These are phyloP conservation scores for Caenorhabditis latens DNA, from an alignment of 1,140 invertebrate species.

Conservation along the genomic window DNA sequence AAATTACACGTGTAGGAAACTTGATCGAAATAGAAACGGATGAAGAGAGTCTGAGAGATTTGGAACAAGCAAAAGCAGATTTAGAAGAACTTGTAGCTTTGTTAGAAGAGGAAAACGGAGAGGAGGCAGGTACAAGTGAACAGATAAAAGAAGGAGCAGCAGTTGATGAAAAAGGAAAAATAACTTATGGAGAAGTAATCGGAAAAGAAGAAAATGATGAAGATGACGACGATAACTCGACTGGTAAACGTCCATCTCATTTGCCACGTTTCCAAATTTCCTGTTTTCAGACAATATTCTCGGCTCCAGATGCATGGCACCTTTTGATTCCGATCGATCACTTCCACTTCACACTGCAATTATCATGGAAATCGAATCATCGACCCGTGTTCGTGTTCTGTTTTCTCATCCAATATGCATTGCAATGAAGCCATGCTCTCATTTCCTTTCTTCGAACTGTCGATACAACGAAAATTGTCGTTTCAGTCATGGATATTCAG, in stretches of 20 bases:
- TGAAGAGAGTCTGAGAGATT: not conserved
- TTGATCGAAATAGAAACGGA: not conserved
- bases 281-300: not conserved
- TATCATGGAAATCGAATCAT: constrained; percentile 33
- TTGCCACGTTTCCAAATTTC: too few relatives aligned
- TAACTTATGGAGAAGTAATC: too few relatives aligned
- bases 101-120: constrained; percentile 43
- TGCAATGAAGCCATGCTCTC: constrained; percentile 53
- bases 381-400: constrained; percentile 31
- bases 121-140: not conserved
- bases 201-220: not conserved
- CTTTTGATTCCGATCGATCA: constrained; percentile 19
- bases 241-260: not conserved
- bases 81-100: not conserved
- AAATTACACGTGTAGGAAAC: not conserved
- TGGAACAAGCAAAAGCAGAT: constrained; percentile 1
- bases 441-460: constrained; percentile 19
- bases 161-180: not conserved
- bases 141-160: not conserved
- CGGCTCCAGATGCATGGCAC: constrained; percentile 38
- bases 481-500: constrained; percentile 42
- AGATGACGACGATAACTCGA: not conserved
- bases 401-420: constrained; percentile 40
- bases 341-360: constrained; percentile 36
- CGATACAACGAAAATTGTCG: constrained; percentile 41